Evolutionary conservation across 2,797 vertebrate species (phyloP).

Genomic region (Clarias pachynema): DNA sequence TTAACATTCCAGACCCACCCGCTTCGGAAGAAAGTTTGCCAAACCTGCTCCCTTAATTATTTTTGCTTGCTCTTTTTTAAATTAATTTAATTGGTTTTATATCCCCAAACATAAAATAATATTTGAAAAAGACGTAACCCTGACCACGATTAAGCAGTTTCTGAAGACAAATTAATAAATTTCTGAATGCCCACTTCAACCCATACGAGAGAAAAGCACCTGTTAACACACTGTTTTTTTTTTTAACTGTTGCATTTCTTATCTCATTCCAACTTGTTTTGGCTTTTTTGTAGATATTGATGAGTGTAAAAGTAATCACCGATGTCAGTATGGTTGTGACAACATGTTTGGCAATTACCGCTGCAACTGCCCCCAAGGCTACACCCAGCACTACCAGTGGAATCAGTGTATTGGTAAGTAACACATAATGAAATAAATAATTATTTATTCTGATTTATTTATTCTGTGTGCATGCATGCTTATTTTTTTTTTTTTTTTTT

Average conservation of each 20-base stretch:
- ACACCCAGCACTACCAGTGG: constrained; percentile 85
- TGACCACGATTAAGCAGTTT: background rate
- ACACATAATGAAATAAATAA: background rate
- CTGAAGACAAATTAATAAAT: background rate
- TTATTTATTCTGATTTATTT: too few species aligned
- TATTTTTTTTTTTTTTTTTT: background rate
- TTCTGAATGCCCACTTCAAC: background rate
- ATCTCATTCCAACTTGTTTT: background rate
- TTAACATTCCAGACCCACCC: background rate
- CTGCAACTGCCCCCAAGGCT: constrained; percentile 83
- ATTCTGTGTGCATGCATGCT: background rate
- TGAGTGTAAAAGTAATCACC: constrained; percentile 80
- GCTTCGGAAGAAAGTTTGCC: background rate
- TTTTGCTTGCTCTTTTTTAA: background rate
- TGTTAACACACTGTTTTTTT: background rate
- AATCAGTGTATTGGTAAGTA: constrained; percentile 86
- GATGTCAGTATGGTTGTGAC: constrained; percentile 85
- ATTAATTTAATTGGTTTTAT: background rate
- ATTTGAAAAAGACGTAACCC: background rate
- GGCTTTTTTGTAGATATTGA: constrained; percentile 73
- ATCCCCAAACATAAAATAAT: background rate
- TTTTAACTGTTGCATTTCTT: background rate
- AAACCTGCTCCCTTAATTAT: background rate
- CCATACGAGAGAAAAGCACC: background rate
- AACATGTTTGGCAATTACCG: constrained; percentile 82